Conservation (phyloP, 1,140 invertebrate genomes). For the Ctenoplectra terminalis region DNA sequence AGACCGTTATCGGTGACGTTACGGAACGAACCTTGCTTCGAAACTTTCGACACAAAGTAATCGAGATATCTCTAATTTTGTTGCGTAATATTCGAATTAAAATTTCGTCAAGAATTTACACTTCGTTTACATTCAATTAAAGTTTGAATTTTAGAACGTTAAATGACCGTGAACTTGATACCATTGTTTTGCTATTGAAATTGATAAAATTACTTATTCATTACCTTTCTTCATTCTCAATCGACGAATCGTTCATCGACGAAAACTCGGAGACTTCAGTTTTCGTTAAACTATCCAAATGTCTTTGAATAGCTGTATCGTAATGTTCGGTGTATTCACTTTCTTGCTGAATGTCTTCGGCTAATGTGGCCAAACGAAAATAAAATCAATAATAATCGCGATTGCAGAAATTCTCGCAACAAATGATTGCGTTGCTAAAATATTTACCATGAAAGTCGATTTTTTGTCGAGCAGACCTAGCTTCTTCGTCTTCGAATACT, state of each 20-base stretch:
- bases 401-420: background rate
- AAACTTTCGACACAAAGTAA: conserved; percentile 8
- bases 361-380: conserved; percentile 25
- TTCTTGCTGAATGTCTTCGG: conserved; percentile 83
- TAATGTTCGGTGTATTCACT: conserved; percentile 86
- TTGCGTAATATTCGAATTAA: background rate
- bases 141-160: too few species aligned
- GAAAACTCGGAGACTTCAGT: conserved; percentile 17
- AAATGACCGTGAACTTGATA: too few species aligned
- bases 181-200: too few species aligned
- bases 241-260: background rate
- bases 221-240: conserved; percentile 6
- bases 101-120: background rate
- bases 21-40: conserved; percentile 24
- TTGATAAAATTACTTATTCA: background rate
- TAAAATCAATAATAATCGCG: background rate
- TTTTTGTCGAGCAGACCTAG: background rate
- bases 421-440: background rate
- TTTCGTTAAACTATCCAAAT: conserved; percentile 82
- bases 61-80: conserved; percentile 11
- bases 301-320: conserved; percentile 84
- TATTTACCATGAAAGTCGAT: conserved; percentile 40
- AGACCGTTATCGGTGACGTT: conserved; percentile 8
- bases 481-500: background rate
- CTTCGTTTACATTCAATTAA: too few species aligned